A percentile compares a stretch with the other conserved stretches of the same genome.
phyloP scores from a whole-genome alignment of 2,888 invertebrate species.

The Andrena flavipes region DNA sequence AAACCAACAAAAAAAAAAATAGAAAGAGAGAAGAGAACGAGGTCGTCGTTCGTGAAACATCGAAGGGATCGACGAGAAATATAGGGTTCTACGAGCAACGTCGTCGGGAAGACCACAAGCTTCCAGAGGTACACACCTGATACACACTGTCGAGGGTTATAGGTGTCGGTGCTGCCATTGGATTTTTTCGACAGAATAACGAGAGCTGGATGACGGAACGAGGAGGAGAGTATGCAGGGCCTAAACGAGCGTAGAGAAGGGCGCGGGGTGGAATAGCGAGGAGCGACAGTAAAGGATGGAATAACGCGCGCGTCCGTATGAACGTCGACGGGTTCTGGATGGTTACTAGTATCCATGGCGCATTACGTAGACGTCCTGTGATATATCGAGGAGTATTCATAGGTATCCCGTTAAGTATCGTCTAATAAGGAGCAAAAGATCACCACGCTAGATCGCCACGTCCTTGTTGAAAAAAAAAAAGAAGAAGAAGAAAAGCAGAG shows the following conservation, averaged over 20 bases:
- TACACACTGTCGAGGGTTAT: slow-evolving; percentile 39
- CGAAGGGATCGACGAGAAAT: slow-evolving; percentile 58
- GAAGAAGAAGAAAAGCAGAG: background rate
- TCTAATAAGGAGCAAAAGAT: slow-evolving; percentile 42
- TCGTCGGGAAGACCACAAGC: slow-evolving; percentile 49
- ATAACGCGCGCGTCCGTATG: slow-evolving; percentile 59
- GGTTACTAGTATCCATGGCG: slow-evolving; percentile 54
- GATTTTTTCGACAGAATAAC: slow-evolving; percentile 40
- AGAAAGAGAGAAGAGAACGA: background rate
- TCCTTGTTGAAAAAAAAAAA: slow-evolving; percentile 49
- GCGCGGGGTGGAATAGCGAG: slow-evolving; percentile 22
- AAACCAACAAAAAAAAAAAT: slow-evolving; percentile 22
- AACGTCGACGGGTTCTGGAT: slow-evolving; percentile 38
- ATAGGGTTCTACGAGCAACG: slow-evolving; percentile 62
- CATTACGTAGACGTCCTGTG: slow-evolving; percentile 76
- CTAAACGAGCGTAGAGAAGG: slow-evolving; percentile 60
- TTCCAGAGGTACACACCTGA: slow-evolving; percentile 60
- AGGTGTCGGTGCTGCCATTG: slow-evolving; percentile 56
- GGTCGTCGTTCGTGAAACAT: slow-evolving; percentile 61
- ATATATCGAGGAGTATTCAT: slow-evolving; percentile 73
- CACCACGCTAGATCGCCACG: slow-evolving; percentile 59
- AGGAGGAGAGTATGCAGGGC: slow-evolving; percentile 52
- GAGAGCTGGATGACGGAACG: slow-evolving; percentile 44
- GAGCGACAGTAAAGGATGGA: slow-evolving; percentile 24
- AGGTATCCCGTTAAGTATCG: slow-evolving; percentile 70